Conservation (phyloP, 2,113 vertebrate species). For the Callospermophilus lateralis region DNA sequence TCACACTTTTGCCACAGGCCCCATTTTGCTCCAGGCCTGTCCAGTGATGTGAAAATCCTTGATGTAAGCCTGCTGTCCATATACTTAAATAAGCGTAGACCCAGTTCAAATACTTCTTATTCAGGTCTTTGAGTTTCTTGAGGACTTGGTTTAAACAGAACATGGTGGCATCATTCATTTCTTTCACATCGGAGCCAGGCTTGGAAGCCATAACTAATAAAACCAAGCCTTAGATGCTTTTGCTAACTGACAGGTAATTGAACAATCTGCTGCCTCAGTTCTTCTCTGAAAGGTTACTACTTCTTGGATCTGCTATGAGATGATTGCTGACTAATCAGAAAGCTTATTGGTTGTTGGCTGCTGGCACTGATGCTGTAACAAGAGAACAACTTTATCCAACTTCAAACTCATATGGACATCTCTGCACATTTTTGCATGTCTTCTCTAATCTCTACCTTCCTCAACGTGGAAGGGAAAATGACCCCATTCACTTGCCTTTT, state of each 20-base stretch:
- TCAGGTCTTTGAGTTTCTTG: constrained; percentile 97
- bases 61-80: constrained; percentile 96
- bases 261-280: constrained; percentile 93
- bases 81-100: constrained; percentile 94
- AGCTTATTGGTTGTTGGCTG: constrained; percentile 75
- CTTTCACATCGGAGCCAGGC: constrained; percentile 95
- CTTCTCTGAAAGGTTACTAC: constrained; percentile 93
- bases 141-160: constrained; percentile 97
- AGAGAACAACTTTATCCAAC: constrained; percentile 87
- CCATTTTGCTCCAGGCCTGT: constrained; percentile 94
- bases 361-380: constrained; percentile 89
- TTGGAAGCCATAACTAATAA: constrained; percentile 96
- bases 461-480: not conserved
- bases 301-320: constrained; percentile 91
- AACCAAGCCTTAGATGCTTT: constrained; percentile 94
- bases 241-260: constrained; percentile 95
- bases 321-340: constrained; percentile 89
- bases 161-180: constrained; percentile 96
- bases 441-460: not conserved
- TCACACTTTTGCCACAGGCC: constrained; percentile 89
- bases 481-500: not conserved
- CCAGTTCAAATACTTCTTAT: constrained; percentile 96
- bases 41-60: constrained; percentile 95
- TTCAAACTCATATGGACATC: constrained; percentile 91
- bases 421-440: constrained; percentile 83